Percentiles rank a stretch among this genome's conserved stretches.
Evolutionary conservation across 2,113 vertebrate genomes (phyloP).

Genomic region (Spilogale gracilis): DNA sequence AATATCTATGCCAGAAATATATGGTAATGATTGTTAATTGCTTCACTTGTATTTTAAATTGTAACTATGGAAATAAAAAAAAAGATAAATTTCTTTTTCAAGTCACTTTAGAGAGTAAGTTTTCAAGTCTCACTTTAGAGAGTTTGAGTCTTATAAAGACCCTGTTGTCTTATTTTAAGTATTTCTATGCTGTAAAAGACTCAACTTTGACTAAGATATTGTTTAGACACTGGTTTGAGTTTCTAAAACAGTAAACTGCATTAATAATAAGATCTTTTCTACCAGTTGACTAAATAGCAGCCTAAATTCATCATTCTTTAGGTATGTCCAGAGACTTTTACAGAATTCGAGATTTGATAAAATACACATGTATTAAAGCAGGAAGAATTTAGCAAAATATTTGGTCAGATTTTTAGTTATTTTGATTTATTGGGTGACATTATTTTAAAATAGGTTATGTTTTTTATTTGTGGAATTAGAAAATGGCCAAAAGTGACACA

Average conservation of each 20-base stretch:
- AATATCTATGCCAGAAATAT: not conserved
- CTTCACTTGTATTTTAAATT: not conserved
- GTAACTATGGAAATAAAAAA: not conserved
- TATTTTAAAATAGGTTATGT: not conserved
- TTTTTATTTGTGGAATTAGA: conserved; percentile 30
- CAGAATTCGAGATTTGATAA: conserved; percentile 11
- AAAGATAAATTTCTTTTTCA: not conserved
- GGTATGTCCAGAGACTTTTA: not conserved
- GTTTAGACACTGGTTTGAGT: not conserved
- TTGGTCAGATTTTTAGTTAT: conserved; percentile 1
- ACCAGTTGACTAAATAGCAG: not conserved
- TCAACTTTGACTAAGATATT: not conserved
- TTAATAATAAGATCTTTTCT: not conserved
- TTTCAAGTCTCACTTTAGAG: not conserved
- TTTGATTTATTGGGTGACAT: conserved; percentile 17
- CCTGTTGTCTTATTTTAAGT: not conserved
- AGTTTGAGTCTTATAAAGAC: not conserved
- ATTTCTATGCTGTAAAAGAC: not conserved
- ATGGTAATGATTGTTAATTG: not conserved
- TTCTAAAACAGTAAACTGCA: not conserved
- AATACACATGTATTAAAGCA: not conserved
- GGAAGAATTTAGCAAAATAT: not conserved
- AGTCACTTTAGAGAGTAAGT: not conserved
- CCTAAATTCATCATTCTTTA: not conserved
- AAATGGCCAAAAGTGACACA: not conserved